Conservation (phyloP, 2,888 invertebrate species). For the Thalpophila matura region DNA sequence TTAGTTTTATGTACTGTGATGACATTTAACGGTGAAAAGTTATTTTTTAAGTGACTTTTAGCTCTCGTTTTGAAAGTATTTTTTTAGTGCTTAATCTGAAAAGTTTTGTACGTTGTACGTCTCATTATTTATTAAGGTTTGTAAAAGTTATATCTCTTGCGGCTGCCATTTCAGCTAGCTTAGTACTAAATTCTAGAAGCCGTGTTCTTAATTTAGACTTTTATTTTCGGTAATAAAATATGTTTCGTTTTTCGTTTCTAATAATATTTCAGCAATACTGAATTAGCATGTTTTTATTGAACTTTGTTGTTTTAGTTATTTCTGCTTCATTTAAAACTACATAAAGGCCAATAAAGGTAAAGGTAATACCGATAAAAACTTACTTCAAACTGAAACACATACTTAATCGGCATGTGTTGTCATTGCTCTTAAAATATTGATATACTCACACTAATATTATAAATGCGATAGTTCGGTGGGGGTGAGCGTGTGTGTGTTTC, state of each 20-base stretch:
- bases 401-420: no score
- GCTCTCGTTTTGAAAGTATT: not conserved
- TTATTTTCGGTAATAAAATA: not conserved
- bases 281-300: no score
- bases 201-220: not conserved
- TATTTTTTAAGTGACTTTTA: not conserved
- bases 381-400: no score
- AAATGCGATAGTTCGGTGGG: no score
- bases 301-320: no score
- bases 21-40: conserved; percentile 24
- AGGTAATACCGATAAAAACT: no score
- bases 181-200: not conserved
- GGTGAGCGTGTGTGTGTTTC: no score
- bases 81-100: not conserved
- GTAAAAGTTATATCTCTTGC: conserved; percentile 14
- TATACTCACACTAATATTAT: no score
- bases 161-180: conserved; percentile 1
- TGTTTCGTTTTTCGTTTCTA: not conserved
- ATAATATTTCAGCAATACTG: not conserved
- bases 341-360: no score
- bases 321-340: no score
- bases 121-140: not conserved
- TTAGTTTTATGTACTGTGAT: conserved; percentile 37
- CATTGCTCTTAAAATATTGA: no score
- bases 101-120: conserved; percentile 29